These are phyloP conservation scores for Pristionchus exspectatus DNA, from an alignment of 2,888 invertebrate species.

Conservation along the genomic window DNA sequence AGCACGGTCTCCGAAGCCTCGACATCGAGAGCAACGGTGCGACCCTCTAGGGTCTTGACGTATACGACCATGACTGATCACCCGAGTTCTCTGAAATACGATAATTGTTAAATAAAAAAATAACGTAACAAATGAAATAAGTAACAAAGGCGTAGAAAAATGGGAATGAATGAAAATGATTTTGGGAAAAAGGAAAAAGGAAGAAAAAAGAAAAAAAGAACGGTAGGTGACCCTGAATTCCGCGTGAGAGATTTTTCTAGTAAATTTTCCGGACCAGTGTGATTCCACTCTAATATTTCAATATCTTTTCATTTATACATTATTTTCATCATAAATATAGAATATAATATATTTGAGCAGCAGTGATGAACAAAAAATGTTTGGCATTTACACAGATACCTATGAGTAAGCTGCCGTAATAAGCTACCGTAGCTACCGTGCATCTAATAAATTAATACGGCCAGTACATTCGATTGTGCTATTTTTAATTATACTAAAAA, in stretches of 20 bases:
- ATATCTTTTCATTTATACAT: too few species aligned
- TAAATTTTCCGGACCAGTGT: not conserved
- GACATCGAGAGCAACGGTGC: conserved; percentile 66
- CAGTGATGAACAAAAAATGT: too few species aligned
- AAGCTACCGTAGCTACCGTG: too few species aligned
- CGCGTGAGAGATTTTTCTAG: not conserved
- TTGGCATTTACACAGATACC: too few species aligned
- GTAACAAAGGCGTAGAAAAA: not conserved
- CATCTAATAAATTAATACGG: too few species aligned
- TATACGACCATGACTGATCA: conserved; percentile 65
- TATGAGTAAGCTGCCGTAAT: too few species aligned
- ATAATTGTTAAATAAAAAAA: not conserved
- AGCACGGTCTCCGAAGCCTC: conserved; percentile 64
- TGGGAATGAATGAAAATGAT: conserved; percentile 1
- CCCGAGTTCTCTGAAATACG: conserved; percentile 40
- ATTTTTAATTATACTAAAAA: too few species aligned
- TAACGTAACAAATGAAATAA: not conserved
- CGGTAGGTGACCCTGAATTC: not conserved
- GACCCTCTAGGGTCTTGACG: conserved; percentile 68
- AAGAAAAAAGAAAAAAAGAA: not conserved
- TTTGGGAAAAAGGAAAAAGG: not conserved
- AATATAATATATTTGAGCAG: too few species aligned
- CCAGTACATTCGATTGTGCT: too few species aligned
- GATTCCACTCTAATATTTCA: not conserved
- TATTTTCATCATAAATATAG: not conserved